Percentiles rank a stretch among this genome's conserved stretches.
Conservation (phyloP, 2,888 invertebrate species). For the Plebejus anna region DNA sequence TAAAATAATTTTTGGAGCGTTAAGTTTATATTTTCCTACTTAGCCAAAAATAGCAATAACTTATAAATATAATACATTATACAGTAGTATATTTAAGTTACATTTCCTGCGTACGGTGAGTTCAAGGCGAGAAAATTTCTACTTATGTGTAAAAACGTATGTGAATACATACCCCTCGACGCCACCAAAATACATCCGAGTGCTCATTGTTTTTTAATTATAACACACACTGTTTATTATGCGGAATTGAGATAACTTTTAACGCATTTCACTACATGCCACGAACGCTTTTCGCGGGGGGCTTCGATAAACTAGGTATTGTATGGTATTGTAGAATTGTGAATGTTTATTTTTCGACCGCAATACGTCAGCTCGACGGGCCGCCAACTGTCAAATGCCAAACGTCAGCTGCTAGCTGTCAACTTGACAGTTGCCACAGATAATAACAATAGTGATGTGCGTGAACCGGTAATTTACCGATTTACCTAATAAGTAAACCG, state of each 20-base stretch:
- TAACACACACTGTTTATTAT: conserved; percentile 36
- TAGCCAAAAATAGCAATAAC: neutral
- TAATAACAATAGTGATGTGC: neutral
- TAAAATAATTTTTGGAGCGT: conserved; percentile 14
- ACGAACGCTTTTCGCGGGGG: conserved; percentile 45
- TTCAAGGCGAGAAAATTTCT: conserved; percentile 68
- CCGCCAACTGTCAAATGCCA: neutral
- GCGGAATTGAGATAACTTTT: conserved; percentile 39
- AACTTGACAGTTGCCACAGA: neutral
- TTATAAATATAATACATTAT: neutral
- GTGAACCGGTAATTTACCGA: neutral
- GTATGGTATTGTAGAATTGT: neutral
- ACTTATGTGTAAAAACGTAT: conserved; percentile 54
- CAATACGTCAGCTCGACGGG: conserved; percentile 10
- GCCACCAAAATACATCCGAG: conserved; percentile 61
- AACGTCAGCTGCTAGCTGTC: conserved; percentile 19
- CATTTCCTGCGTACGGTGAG: conserved; percentile 51
- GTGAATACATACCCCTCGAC: conserved; percentile 64
- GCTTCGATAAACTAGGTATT: neutral
- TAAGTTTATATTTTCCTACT: neutral
- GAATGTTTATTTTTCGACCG: conserved; percentile 21
- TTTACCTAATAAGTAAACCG: neutral
- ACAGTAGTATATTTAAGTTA: neutral
- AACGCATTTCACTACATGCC: conserved; percentile 40
- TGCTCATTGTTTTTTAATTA: conserved; percentile 42